Percentiles rank a stretch among this genome's conserved stretches.
Conservation (phyloP, 2,113 vertebrate genomes). For the Coregonus clupeaformis region DNA sequence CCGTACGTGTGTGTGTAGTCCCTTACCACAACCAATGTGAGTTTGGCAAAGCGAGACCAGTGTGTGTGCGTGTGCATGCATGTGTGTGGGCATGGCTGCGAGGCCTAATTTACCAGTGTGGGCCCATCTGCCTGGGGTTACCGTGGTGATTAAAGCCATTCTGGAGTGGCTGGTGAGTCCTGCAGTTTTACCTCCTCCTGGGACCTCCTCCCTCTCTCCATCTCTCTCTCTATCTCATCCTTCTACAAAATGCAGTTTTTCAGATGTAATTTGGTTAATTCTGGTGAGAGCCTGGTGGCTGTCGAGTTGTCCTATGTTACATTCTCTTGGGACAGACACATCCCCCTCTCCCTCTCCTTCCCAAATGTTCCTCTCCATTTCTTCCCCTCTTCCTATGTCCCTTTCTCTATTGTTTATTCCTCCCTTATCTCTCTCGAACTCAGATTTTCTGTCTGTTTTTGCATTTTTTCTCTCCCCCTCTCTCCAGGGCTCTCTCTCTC, state of each 20-base stretch:
- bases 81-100: slow-evolving; percentile 29
- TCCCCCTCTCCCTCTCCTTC: background rate
- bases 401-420: background rate
- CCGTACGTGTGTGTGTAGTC: slow-evolving; percentile 1
- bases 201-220: background rate
- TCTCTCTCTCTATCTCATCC: background rate
- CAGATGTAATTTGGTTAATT: background rate
- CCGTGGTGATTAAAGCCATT: slow-evolving; percentile 55
- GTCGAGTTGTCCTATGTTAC: no score
- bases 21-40: no score
- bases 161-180: slow-evolving; percentile 33
- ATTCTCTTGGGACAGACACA: no score
- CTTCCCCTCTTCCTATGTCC: background rate
- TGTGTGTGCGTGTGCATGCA: background rate
- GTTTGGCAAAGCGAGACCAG: no score
- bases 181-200: slow-evolving; percentile 31
- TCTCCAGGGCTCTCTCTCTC: background rate
- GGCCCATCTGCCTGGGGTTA: slow-evolving; percentile 52
- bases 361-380: background rate
- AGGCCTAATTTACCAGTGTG: slow-evolving; percentile 45
- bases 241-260: background rate
- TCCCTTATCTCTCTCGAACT: background rate
- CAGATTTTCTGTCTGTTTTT: background rate
- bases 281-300: no score
- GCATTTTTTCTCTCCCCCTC: background rate